Evolutionary conservation across 2,113 vertebrate species (phyloP).

Genomic region (Ctenodactylus gundi): DNA sequence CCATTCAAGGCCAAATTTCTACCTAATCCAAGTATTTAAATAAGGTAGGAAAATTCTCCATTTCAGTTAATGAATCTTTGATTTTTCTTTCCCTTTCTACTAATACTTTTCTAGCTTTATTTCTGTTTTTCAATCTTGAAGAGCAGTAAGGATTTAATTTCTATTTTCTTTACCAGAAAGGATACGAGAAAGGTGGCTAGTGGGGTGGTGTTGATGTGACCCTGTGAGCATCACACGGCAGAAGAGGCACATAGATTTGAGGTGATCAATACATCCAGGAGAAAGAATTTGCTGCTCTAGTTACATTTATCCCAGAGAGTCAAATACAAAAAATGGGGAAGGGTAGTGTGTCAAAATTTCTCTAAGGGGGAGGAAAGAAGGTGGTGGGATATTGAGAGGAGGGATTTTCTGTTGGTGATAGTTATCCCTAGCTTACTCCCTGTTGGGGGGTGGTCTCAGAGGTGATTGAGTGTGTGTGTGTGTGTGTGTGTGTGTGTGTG

Average conservation of each 20-base stretch:
- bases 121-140: background rate
- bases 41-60: background rate
- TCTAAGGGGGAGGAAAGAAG: background rate
- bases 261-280: rapidly evolving
- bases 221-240: background rate
- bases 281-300: too few species aligned
- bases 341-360: background rate
- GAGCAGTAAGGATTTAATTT: background rate
- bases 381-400: background rate
- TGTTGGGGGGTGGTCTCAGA: background rate
- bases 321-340: background rate
- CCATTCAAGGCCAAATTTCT: background rate
- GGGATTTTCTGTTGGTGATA: background rate
- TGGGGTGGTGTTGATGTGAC: background rate
- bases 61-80: background rate
- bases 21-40: slow-evolving; percentile 13
- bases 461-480: background rate
- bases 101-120: background rate
- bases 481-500: background rate
- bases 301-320: background rate
- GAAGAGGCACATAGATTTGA: background rate
- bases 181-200: background rate
- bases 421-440: background rate
- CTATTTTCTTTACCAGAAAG: background rate
- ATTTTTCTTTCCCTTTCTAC: background rate